These are phyloP conservation scores for Phymanthus crucifer DNA, from an alignment of 92 coral and sea anemone species.

Conservation along the genomic window DNA sequence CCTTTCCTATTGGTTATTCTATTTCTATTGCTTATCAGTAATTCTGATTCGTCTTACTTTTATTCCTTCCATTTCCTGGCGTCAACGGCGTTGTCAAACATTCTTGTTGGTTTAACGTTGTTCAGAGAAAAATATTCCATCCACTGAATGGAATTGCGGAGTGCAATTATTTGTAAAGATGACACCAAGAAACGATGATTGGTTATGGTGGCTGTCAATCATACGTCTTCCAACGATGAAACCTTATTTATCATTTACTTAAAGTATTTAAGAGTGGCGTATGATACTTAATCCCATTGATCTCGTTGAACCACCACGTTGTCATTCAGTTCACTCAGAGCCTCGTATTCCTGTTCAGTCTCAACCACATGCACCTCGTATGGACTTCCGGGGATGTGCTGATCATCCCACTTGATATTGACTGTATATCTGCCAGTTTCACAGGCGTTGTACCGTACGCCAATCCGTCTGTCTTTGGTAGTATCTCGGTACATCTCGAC, in stretches of 20 bases:
- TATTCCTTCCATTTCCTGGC: too few species aligned
- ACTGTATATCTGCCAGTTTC: conserved; percentile 91
- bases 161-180: too few species aligned
- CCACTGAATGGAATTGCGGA: background rate
- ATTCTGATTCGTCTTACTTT: background rate
- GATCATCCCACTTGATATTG: conserved; percentile 95
- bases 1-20: background rate
- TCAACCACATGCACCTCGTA: conserved; percentile 81
- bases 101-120: too few species aligned
- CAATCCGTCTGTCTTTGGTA: conserved; percentile 90
- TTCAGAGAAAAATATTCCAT: too few species aligned
- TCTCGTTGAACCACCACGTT: conserved; percentile 53
- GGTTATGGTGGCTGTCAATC: too few species aligned
- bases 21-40: background rate
- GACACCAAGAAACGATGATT: too few species aligned
- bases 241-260: background rate
- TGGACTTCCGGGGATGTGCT: conserved; percentile 92
- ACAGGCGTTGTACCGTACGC: conserved; percentile 94
- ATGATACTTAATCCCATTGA: background rate
- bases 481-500: conserved; percentile 98
- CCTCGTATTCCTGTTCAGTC: conserved; percentile 77
- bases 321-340: conserved; percentile 71
- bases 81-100: too few species aligned
- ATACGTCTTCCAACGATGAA: too few species aligned
- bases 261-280: background rate